Evolutionary conservation across 2,797 vertebrate genomes (phyloP), one percentile per base, ranked within the genome.

Genomic region (Myotis vivesi): DNA sequence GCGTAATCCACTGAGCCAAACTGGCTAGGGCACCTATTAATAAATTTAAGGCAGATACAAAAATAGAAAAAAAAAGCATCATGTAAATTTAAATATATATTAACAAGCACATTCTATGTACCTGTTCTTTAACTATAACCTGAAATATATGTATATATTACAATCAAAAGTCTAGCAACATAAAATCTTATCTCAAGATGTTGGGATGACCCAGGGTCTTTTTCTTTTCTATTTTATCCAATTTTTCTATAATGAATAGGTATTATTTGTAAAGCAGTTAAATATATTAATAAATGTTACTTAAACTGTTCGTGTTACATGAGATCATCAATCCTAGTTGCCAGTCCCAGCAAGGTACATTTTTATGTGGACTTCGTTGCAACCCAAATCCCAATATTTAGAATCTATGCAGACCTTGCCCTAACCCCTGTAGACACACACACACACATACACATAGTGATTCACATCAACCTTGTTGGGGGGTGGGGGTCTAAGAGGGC

Each of bases 311-410:
- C 15, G 0, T 44, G 8, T 55, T 85, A 51, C 19, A 33, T 10
- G 41, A 76, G 59, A 85, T 22, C 17, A 75, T 3, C 9, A 64
- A 15, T 46, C 92, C 25, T 68, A 38, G 76, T 55, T 82, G 41
- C 4, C 33, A 91, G n/a, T 83, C 79, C 7, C 36, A 81, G 30
- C 30, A 64, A 94, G 46, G 22, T 51, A 44, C 25, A 55, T 38
- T 93, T 96, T 91, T 82, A 44, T 62, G 86, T 86, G 33, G 28
- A 53, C 33, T 75, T 41, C 49, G 38, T 90, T 87, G 77, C 76
- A 92, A 77, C 8, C 25, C 30, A 84, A 92, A 33, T 13, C 22
- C n/a, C 16, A 82, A 19, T 86, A 81, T 68, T 51, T 38, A 25
- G 36, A 68, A n/a, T 71, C 68, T 77, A 68, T n/a, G 28, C 30